Percentiles rank a stretch among this genome's conserved stretches.
Evolutionary conservation across 2,888 invertebrate species (phyloP).

Genomic region (Napeogenes inachia): DNA sequence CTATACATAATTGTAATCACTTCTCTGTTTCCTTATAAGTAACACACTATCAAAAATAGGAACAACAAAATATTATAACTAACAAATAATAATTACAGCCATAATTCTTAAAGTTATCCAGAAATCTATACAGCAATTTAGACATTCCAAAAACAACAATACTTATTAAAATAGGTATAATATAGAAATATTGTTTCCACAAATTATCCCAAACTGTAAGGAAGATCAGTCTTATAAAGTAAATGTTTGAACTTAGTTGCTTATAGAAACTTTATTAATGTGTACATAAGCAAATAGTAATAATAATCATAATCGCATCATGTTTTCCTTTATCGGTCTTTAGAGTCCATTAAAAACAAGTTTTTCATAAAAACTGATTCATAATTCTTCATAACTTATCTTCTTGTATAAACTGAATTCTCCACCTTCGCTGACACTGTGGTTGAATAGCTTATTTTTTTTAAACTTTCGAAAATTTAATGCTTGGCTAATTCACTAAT

Average conservation of each 20-base stretch:
- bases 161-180: slow-evolving; percentile 5
- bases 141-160: slow-evolving; percentile 10
- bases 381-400: slow-evolving; percentile 39
- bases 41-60: no score
- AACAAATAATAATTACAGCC: no score
- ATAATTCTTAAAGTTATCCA: no score
- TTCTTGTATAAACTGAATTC: slow-evolving; percentile 66
- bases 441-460: slow-evolving; percentile 76
- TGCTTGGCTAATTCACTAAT: slow-evolving; percentile 66
- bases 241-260: slow-evolving; percentile 10
- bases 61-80: no score
- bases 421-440: slow-evolving; percentile 46
- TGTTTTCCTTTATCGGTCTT: not conserved
- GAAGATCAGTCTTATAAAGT: slow-evolving; percentile 30
- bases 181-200: not conserved
- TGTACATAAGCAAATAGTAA: slow-evolving; percentile 16
- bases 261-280: slow-evolving; percentile 40
- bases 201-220: not conserved
- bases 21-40: no score
- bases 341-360: no score
- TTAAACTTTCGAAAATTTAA: slow-evolving; percentile 78
- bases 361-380: not conserved
- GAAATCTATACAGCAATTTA: not conserved
- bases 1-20: no score
- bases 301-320: no score